phyloP scores from a whole-genome alignment of 2,888 invertebrate genomes.

The Scaptomyza tumidula region DNA sequence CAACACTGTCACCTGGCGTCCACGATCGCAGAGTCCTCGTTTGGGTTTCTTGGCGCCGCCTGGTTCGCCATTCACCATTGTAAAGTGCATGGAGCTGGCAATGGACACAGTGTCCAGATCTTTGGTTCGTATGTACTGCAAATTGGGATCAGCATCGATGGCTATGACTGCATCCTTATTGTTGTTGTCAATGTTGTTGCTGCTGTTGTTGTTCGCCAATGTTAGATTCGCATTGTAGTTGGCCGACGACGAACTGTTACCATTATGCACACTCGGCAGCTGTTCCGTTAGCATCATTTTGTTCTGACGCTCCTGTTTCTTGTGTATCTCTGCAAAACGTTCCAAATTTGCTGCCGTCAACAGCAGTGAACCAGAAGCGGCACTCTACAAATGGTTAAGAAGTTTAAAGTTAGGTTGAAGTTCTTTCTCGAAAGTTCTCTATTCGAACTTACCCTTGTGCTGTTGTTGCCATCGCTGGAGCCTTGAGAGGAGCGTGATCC shows the following conservation, averaged over 20 bases:
- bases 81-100: constrained; percentile 94
- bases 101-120: constrained; percentile 89
- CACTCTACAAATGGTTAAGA: constrained; percentile 87
- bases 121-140: constrained; percentile 84
- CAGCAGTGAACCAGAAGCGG: constrained; percentile 91
- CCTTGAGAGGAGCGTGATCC: constrained; percentile 88
- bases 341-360: constrained; percentile 91
- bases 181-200: constrained; percentile 20
- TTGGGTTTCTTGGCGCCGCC: constrained; percentile 87
- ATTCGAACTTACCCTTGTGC: constrained; percentile 89
- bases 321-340: constrained; percentile 86
- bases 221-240: constrained; percentile 78
- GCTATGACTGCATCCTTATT: constrained; percentile 77
- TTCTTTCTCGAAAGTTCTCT: neutral
- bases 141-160: constrained; percentile 81
- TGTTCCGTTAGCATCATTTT: constrained; percentile 61
- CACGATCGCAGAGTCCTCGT: constrained; percentile 90
- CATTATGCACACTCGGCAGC: constrained; percentile 51
- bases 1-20: constrained; percentile 92
- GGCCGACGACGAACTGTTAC: constrained; percentile 43
- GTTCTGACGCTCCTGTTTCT: constrained; percentile 78
- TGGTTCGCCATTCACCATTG: constrained; percentile 91
- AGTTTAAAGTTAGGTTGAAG: neutral
- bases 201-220: constrained; percentile 50
- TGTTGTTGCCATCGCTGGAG: constrained; percentile 90